A percentile compares a stretch with the other conserved stretches of the same genome.
These are phyloP conservation scores for Galerucella nymphaeae DNA, from an alignment of 2,888 invertebrate genomes.

Conservation along the genomic window DNA sequence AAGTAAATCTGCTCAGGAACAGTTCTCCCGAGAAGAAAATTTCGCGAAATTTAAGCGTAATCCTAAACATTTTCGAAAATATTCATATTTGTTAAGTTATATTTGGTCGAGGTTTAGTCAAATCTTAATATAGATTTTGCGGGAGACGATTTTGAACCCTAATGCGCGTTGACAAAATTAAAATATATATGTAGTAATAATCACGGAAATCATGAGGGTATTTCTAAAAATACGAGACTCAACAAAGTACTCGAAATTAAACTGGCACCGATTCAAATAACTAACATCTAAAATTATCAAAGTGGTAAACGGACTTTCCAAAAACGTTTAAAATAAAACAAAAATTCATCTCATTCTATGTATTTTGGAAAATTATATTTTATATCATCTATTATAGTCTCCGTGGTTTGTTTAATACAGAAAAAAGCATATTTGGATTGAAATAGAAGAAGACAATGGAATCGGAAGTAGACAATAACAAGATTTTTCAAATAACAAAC, in stretches of 20 bases:
- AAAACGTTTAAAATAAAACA: constrained; percentile 50
- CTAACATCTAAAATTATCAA: constrained; percentile 48
- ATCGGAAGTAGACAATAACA: too few relatives aligned
- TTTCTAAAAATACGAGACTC: constrained; percentile 41
- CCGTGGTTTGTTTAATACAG: too few relatives aligned
- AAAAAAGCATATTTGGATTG: too few relatives aligned
- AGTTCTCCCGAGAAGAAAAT: too few relatives aligned
- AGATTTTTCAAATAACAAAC: too few relatives aligned
- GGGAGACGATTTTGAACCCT: neutral
- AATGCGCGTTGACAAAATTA: constrained; percentile 1
- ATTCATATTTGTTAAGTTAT: too few relatives aligned
- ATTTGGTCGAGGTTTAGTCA: neutral
- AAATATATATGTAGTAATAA: constrained; percentile 4
- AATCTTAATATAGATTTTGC: constrained; percentile 7
- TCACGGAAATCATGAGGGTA: constrained; percentile 30
- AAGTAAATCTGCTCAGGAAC: too few relatives aligned
- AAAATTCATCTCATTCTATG: neutral
- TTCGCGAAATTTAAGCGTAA: too few relatives aligned
- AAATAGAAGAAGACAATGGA: too few relatives aligned
- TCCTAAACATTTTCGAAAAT: too few relatives aligned
- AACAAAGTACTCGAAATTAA: constrained; percentile 36
- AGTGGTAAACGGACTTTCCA: constrained; percentile 55
- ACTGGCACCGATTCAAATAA: constrained; percentile 49
- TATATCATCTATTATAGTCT: too few relatives aligned
- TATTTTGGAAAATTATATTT: too few relatives aligned